Evolutionary conservation across 1,140 invertebrate genomes (phyloP).

Genomic region (Ooceraea biroi): DNA sequence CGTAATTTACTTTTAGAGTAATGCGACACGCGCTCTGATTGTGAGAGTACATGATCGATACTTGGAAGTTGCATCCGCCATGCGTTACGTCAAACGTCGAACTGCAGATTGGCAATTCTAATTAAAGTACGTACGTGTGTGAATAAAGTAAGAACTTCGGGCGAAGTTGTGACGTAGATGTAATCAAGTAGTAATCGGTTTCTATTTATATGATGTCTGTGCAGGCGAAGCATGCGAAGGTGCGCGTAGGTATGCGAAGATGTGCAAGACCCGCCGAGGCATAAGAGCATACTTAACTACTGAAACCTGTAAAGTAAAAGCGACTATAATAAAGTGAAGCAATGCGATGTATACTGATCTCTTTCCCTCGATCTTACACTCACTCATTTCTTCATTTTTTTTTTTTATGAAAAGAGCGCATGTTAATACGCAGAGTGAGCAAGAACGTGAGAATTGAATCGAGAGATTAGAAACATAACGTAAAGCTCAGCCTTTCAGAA

Average conservation of each 20-base stretch:
- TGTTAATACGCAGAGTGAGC: neutral
- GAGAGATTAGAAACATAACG: slow-evolving; percentile 1
- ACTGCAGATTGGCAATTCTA: slow-evolving; percentile 54
- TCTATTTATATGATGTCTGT: slow-evolving; percentile 41
- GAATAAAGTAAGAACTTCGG: slow-evolving; percentile 30
- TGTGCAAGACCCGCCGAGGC: neutral
- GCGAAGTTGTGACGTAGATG: slow-evolving; percentile 42
- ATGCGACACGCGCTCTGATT: slow-evolving; percentile 4
- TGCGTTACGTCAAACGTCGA: slow-evolving; percentile 26
- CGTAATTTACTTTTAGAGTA: slow-evolving; percentile 43
- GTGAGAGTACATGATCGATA: slow-evolving; percentile 25
- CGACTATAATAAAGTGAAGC: slow-evolving; percentile 40
- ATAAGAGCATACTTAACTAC: slow-evolving; percentile 40
- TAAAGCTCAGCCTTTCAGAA: too few species aligned
- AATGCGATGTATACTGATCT: slow-evolving; percentile 3
- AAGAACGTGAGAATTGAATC: neutral
- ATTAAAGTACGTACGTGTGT: slow-evolving; percentile 41
- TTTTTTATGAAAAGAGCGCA: neutral
- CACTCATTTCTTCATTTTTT: neutral
- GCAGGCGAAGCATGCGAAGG: slow-evolving; percentile 19
- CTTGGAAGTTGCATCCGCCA: slow-evolving; percentile 5
- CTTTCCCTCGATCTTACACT: neutral
- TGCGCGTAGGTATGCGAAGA: slow-evolving; percentile 12
- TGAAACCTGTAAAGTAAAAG: slow-evolving; percentile 52
- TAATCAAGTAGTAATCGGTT: slow-evolving; percentile 38